These are phyloP conservation scores for Aphelocoma californica DNA, from an alignment of 2,797 vertebrate genomes.

Conservation along the genomic window DNA sequence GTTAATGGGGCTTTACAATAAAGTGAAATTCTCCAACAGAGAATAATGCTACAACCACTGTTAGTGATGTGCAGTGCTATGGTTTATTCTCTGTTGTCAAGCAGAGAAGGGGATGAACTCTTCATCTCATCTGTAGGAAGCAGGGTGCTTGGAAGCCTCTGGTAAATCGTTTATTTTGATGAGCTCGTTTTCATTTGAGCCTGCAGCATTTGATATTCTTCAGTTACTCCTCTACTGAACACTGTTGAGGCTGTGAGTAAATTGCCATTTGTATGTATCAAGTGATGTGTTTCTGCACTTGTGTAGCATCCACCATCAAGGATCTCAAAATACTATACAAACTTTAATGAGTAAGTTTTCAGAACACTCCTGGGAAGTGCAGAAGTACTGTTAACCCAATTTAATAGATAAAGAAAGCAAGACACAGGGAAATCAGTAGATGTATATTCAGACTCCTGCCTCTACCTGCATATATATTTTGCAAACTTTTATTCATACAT, in stretches of 20 bases:
- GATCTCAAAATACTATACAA: neutral
- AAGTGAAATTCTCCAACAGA: constrained; percentile 42
- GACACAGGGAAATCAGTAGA: neutral
- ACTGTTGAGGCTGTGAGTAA: neutral
- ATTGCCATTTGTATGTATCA: constrained; percentile 4
- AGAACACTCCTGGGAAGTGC: neutral
- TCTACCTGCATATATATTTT: neutral
- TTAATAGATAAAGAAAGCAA: neutral
- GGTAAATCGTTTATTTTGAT: constrained; percentile 55
- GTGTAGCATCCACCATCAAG: neutral
- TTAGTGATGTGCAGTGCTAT: neutral
- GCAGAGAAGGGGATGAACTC: constrained; percentile 47
- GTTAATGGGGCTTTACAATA: constrained; percentile 33
- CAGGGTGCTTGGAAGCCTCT: constrained; percentile 31
- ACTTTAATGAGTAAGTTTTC: constrained; percentile 14
- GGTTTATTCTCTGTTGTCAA: constrained; percentile 44
- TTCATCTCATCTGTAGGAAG: constrained; percentile 38
- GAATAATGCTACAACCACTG: constrained; percentile 16
- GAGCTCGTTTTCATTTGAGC: constrained; percentile 2
- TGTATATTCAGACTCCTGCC: neutral
- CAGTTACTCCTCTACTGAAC: neutral
- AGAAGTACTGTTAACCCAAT: neutral
- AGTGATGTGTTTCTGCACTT: constrained; percentile 2
- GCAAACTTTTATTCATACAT: neutral
- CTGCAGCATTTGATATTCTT: constrained; percentile 24